A percentile compares a stretch with the other conserved stretches of the same genome.
These are phyloP conservation scores for Tortricodes alternella DNA, from an alignment of 2,888 invertebrate genomes.

Conservation along the genomic window DNA sequence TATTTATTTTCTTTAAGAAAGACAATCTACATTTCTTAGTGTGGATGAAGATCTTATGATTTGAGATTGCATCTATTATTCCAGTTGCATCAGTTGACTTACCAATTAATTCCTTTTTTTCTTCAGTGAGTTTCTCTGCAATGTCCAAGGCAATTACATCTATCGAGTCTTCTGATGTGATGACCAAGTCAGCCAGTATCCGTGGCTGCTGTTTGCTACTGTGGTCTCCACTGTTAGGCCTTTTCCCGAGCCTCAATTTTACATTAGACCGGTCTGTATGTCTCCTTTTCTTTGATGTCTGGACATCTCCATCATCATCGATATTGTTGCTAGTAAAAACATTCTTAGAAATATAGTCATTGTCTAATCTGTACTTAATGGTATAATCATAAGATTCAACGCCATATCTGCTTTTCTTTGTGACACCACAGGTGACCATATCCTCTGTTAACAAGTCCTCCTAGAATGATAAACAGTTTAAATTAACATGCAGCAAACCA, in stretches of 20 bases:
- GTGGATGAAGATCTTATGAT: neutral
- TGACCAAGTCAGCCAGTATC: slow-evolving; percentile 82
- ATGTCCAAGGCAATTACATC: slow-evolving; percentile 87
- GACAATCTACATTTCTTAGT: too few species aligned
- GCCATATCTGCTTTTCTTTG: slow-evolving; percentile 84
- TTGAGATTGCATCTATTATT: neutral
- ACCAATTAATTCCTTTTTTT: slow-evolving; percentile 89
- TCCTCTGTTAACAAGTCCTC: slow-evolving; percentile 91
- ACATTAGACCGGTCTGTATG: slow-evolving; percentile 82
- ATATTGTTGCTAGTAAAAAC: slow-evolving; percentile 57
- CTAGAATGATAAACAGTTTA: slow-evolving; percentile 64
- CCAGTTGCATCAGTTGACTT: slow-evolving; percentile 46
- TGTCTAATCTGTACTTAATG: slow-evolving; percentile 84
- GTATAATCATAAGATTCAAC: slow-evolving; percentile 91
- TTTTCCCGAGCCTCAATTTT: slow-evolving; percentile 81
- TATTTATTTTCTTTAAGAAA: too few species aligned
- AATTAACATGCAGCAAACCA: neutral
- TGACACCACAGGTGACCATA: slow-evolving; percentile 90
- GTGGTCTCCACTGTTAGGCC: slow-evolving; percentile 60
- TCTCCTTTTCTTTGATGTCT: slow-evolving; percentile 80
- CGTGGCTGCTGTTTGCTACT: slow-evolving; percentile 77
- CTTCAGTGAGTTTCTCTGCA: slow-evolving; percentile 87
- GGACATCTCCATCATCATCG: slow-evolving; percentile 45
- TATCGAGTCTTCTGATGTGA: slow-evolving; percentile 73
- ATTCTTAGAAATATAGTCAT: slow-evolving; percentile 66